phyloP scores from a whole-genome alignment of 2,797 vertebrate genomes.

The Harpagifer antarcticus region DNA sequence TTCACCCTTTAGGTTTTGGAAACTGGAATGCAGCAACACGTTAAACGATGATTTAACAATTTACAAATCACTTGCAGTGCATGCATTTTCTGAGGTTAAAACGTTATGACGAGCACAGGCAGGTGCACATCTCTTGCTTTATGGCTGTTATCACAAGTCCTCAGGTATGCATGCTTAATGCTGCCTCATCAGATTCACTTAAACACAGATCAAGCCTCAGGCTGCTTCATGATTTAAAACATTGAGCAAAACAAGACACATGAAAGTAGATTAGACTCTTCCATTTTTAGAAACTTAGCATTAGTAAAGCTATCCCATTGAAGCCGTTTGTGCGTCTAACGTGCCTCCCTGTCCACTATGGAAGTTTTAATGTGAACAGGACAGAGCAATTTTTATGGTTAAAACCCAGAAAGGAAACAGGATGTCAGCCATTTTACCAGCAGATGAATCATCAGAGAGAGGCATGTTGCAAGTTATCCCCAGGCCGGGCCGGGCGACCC shows the following conservation, averaged over 20 bases:
- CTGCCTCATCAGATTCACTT: slow-evolving; percentile 32
- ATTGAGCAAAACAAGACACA: not conserved
- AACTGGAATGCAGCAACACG: not conserved
- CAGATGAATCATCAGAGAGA: slow-evolving; percentile 70
- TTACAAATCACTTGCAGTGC: not conserved
- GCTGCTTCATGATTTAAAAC: slow-evolving; percentile 15
- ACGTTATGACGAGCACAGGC: slow-evolving; percentile 14
- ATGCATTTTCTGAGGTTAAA: slow-evolving; percentile 1
- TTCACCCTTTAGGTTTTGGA: not conserved
- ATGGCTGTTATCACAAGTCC: slow-evolving; percentile 14
- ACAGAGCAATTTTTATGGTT: slow-evolving; percentile 44
- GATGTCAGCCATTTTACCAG: slow-evolving; percentile 75
- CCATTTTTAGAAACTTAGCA: slow-evolving; percentile 27
- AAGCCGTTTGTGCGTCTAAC: slow-evolving; percentile 8
- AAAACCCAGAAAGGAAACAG: slow-evolving; percentile 61
- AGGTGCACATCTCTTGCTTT: slow-evolving; percentile 33
- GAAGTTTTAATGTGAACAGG: slow-evolving; percentile 40
- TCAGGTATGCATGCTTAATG: slow-evolving; percentile 27
- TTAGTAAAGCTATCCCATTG: slow-evolving; percentile 23
- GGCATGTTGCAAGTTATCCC: slow-evolving; percentile 52
- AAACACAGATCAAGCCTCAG: not conserved
- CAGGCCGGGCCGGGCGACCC: slow-evolving; percentile 40
- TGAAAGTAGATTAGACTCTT: slow-evolving; percentile 2
- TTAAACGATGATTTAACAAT: not conserved
- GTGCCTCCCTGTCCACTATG: slow-evolving; percentile 32